Evolutionary conservation across 1,140 invertebrate species (phyloP).

Genomic region (Lineus longissimus): DNA sequence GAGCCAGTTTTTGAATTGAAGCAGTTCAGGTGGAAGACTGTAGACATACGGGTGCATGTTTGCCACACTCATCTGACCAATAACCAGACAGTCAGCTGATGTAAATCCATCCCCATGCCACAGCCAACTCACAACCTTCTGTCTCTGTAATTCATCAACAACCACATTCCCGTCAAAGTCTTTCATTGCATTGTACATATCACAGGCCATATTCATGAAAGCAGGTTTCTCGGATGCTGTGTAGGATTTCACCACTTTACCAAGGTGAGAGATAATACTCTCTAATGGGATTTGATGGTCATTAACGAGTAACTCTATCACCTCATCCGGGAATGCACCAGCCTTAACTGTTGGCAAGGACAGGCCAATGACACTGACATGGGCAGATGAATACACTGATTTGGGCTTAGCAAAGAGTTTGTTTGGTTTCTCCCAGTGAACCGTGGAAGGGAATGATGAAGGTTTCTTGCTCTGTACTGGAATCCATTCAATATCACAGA

Average conservation of each 20-base stretch:
- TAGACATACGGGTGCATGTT: slow-evolving; percentile 21
- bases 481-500: no score
- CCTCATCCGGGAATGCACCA: no score
- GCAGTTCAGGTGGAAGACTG: slow-evolving; percentile 14
- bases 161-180: not conserved
- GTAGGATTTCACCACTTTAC: not conserved
- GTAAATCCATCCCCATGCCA: slow-evolving; percentile 21
- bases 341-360: no score
- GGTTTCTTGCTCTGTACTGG: no score
- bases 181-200: not conserved
- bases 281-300: no score
- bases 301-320: no score
- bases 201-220: not conserved
- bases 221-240: not conserved
- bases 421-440: no score
- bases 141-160: not conserved
- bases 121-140: slow-evolving; percentile 15
- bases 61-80: not conserved
- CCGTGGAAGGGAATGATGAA: no score
- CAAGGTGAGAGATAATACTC: not conserved
- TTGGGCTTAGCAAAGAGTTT: no score
- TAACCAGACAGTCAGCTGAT: slow-evolving; percentile 10
- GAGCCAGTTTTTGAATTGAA: slow-evolving; percentile 11
- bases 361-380: no score
- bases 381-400: no score